phyloP scores from a whole-genome alignment of 2,797 vertebrate genomes.

The Urocyon cinereoargenteus region DNA sequence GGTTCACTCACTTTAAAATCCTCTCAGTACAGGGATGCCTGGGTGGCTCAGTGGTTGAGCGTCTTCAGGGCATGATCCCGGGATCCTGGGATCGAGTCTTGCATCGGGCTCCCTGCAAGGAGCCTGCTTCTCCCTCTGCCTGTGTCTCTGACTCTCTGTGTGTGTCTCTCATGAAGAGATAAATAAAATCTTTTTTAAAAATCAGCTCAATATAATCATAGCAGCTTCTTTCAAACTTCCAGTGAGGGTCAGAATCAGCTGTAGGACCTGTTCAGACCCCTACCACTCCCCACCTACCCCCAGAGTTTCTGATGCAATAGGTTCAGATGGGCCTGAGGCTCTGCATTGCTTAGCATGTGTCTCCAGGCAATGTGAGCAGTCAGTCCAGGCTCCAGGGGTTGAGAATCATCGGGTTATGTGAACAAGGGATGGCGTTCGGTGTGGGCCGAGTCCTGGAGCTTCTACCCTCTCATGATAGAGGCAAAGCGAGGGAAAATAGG shows the following conservation, averaged over 20 bases:
- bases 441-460: neutral
- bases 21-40: no score
- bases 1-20: fast-evolving
- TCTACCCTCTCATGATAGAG: fast-evolving
- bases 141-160: no score
- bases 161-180: no score
- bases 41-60: no score
- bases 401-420: neutral
- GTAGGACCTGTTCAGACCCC: no score
- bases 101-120: no score
- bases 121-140: no score
- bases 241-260: fast-evolving
- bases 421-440: no score
- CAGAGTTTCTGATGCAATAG: neutral
- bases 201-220: fast-evolving
- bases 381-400: neutral
- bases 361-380: neutral
- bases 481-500: neutral
- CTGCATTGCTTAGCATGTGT: fast-evolving
- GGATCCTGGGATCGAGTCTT: no score
- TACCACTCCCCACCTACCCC: fast-evolving
- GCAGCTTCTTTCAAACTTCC: neutral
- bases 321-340: neutral
- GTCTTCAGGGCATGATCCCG: no score
- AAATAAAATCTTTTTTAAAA: no score